Conservation (phyloP, 2,888 invertebrate species). For the Dermolepida albohirtum region DNA sequence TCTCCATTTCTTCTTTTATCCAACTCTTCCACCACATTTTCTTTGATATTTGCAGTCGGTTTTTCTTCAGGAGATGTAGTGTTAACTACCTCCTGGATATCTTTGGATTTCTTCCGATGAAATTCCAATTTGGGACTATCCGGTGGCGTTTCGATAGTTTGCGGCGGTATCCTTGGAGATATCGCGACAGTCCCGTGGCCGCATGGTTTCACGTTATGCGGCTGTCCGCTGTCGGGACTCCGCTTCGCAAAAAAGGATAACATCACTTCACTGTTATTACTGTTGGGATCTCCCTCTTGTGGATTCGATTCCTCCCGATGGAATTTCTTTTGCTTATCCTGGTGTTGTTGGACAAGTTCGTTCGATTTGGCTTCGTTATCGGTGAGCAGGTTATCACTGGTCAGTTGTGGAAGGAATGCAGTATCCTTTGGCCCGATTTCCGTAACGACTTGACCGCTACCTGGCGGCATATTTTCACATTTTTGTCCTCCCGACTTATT, state of each 20-base stretch:
- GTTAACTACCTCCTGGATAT: not conserved
- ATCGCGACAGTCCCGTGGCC: constrained; percentile 63
- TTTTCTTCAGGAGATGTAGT: no score
- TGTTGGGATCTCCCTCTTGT: constrained; percentile 26
- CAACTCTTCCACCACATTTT: not conserved
- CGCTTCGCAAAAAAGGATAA: constrained; percentile 20
- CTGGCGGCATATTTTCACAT: constrained; percentile 55
- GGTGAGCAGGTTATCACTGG: constrained; percentile 41
- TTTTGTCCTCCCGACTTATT: constrained; percentile 56
- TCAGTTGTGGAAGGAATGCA: constrained; percentile 51
- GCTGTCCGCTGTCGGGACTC: constrained; percentile 33
- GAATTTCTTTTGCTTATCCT: not conserved
- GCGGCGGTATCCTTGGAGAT: constrained; percentile 57
- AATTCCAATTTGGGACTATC: constrained; percentile 59
- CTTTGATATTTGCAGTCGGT: no score
- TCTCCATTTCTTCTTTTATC: constrained; percentile 25
- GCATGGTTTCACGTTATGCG: constrained; percentile 60
- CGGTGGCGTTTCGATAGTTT: constrained; percentile 57
- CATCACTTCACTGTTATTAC: constrained; percentile 45
- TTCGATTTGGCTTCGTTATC: constrained; percentile 47
- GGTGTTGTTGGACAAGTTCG: constrained; percentile 19
- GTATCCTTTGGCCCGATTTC: constrained; percentile 55
- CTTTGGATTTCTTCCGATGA: constrained; percentile 20
- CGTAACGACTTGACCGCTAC: constrained; percentile 51
- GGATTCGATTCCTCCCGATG: not conserved